Evolutionary conservation across 30 jellyfish, hydroid and myxozoan genomes (phyloP), one percentile per base, ranked within the genome.

Genomic region (Chironex yamaguchii): DNA sequence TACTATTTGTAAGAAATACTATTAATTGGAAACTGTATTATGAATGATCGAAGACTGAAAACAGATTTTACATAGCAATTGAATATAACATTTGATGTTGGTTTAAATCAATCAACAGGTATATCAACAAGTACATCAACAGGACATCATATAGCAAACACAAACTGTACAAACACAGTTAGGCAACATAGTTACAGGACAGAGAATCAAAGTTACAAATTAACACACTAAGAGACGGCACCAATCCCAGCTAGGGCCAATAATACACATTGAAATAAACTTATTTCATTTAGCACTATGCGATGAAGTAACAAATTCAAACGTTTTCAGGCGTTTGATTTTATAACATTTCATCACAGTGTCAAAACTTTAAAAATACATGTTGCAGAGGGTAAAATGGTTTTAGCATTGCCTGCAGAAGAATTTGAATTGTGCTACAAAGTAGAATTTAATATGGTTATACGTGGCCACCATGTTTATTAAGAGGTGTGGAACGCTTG

Each of bases 121-220:
- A 42, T 42, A 17, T 9, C 58, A 42, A 42, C 58, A 42, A 42
- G 58, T 42, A 42, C 58, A 42, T 42, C 58, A 42, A 42, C 58
- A 42, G 58, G 58, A 42, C 58, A 42, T 42, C 58, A 42, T 42
- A 6, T 42, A 42, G 68, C 21, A 52, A 53, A 36, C 26, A 58
- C 89, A 77, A 28, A 58, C 77, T 52, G 67, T 29, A 77, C 89
- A 53, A 34, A 54, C 67, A 52, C 79, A 52, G 53, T 6, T 73
- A 73, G 80, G 58, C 80, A 64, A 80, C 90, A 78, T 62, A 54
- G 90, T 78, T 80, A 64, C 91, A 80, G 74, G 73, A 48, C 73
- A 80, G 83, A 33, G 17, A 67, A 67, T 81, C 67, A 67, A 67
- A 1, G 54, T 27, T 3, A 27, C 49, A 81, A 48, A 67, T 81